Evolutionary conservation across 2,113 vertebrate species (phyloP), one percentile per base, ranked within the genome.

Genomic region (Proteles cristata): DNA sequence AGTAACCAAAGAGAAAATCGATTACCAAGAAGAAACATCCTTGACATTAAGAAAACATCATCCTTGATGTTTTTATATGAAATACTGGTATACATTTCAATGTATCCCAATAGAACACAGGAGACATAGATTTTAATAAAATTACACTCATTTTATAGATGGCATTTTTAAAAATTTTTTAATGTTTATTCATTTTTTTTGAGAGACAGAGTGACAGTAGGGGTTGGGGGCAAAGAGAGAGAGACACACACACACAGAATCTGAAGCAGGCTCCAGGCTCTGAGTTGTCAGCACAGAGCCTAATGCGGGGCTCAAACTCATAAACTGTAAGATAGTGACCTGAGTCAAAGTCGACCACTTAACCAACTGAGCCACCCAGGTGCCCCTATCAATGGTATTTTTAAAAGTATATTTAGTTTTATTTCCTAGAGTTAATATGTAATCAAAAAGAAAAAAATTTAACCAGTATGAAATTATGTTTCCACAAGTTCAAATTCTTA

Each of bases 351-450:
- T 55, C 53, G 11, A 55, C 53, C 11, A 11, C 16, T 55, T 55
- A 55, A 55, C 53, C 53, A 55, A 55, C 53, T 55, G 16, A 55
- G 53, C 16, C 53, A 55, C 53, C 53, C 53, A 55, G 53, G 53
- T 1, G 16, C 48, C 48, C 11, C 48, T 94, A 87, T 48, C 63
- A 8, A 19, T 71, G 11, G 16, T 14, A 61, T 83, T 69, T 94
- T 31, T 58, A 93, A 96, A 97, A 53, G 43, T 71, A 48, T 26
- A 89, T 90, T 93, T 87, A 11, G 83, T 80, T 84, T 87, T 79
- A 84, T 83, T 58, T 83, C 23, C 23, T 69, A 55, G 35, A 94
- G 10, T 61, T 55, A 69, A 58, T 48, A 93, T 25, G 58, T 43
- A 73, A 81, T 4, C 4, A 48, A 97, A 63, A 68, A 86, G 43